These are phyloP conservation scores for Xyrauchen texanus DNA, from an alignment of 2,113 vertebrate genomes.

Conservation along the genomic window DNA sequence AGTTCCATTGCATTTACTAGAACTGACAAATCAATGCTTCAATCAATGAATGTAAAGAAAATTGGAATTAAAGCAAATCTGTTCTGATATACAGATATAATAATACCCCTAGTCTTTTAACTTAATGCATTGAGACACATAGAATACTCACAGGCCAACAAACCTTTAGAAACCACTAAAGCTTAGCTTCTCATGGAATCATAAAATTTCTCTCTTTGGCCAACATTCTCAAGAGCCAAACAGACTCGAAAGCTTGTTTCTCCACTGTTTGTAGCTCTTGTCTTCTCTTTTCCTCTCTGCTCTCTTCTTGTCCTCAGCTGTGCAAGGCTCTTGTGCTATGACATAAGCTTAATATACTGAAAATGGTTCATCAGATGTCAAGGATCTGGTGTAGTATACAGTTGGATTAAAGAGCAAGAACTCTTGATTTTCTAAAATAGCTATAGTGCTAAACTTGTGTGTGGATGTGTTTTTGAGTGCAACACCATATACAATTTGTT, in stretches of 20 bases:
- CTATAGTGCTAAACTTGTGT: neutral
- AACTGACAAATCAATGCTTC: no score
- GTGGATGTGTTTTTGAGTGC: no score
- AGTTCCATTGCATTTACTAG: no score
- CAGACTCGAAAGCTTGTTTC: no score
- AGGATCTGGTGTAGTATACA: neutral
- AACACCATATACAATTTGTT: neutral
- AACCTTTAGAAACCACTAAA: no score
- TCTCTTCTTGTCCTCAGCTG: neutral
- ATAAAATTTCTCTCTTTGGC: constrained; percentile 52
- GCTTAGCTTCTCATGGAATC: no score
- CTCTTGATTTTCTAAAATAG: neutral
- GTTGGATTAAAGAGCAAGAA: neutral
- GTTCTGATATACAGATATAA: no score
- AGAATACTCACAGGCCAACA: no score
- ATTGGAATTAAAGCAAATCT: no score
- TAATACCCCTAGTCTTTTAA: no score
- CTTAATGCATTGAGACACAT: no score
- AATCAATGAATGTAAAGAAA: no score
- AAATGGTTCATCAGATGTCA: neutral
- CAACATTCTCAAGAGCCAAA: constrained; percentile 58
- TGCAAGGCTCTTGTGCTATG: constrained; percentile 12
- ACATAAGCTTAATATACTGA: constrained; percentile 10
- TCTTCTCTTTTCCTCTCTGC: neutral
- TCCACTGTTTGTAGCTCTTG: constrained; percentile 67